A percentile compares a stretch with the other conserved stretches of the same genome.
phyloP scores from a whole-genome alignment of 2,888 invertebrate species.

The Icerya purchasi region DNA sequence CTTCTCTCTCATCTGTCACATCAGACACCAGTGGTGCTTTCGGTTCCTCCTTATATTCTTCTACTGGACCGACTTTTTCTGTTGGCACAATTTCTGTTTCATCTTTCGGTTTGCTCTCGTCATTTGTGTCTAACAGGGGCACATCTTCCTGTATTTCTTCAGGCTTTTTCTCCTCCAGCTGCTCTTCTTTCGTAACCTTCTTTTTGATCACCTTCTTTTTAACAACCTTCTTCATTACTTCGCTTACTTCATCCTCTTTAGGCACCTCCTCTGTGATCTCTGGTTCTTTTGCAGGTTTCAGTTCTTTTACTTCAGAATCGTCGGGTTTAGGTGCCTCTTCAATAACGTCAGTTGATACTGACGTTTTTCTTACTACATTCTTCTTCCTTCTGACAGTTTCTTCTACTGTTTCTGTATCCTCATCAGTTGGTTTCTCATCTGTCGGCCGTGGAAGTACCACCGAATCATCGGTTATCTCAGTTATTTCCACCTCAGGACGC shows the following conservation, averaged over 20 bases:
- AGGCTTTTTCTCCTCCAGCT: neutral
- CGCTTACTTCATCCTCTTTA: neutral
- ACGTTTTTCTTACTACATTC: constrained; percentile 1
- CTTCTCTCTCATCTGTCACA: too few species aligned
- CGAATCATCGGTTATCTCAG: neutral
- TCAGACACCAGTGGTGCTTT: neutral
- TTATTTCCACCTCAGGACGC: neutral
- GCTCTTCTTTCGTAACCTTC: neutral
- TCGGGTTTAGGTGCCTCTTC: neutral
- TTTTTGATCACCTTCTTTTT: neutral
- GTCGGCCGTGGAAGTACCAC: neutral
- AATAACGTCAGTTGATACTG: neutral
- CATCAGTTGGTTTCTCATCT: constrained; percentile 18
- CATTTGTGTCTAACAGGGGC: constrained; percentile 12
- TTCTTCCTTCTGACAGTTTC: constrained; percentile 21
- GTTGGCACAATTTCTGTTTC: neutral
- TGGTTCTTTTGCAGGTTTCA: neutral
- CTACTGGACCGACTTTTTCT: neutral
- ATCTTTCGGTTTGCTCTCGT: constrained; percentile 17
- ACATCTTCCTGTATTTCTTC: neutral
- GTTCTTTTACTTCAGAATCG: neutral
- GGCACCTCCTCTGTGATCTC: neutral
- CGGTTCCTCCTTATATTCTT: neutral
- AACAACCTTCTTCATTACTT: neutral
- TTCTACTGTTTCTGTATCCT: constrained; percentile 16